Conservation (phyloP, 1,140 invertebrate species). For the Scylla paramamosain region DNA sequence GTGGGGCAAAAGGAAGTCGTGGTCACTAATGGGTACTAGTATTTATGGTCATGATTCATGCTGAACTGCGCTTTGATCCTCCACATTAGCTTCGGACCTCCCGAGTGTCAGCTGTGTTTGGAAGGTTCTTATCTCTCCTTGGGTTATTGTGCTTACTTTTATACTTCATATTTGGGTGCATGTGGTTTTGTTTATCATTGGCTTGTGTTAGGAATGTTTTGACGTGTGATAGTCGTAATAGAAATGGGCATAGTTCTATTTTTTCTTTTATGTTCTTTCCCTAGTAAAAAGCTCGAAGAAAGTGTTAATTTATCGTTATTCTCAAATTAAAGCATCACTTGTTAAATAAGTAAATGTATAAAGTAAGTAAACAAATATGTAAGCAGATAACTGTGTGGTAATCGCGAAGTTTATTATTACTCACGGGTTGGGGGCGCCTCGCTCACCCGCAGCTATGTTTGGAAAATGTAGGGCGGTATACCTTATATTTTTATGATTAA, state of each 20-base stretch:
- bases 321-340: too few relatives aligned
- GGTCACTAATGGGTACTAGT: slow-evolving; percentile 46
- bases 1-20: slow-evolving; percentile 46
- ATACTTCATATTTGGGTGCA: too few relatives aligned
- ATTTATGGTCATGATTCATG: slow-evolving; percentile 49
- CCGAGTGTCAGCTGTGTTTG: not conserved
- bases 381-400: not conserved
- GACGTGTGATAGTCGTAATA: too few relatives aligned
- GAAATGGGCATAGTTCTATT: too few relatives aligned
- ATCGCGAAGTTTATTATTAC: not conserved
- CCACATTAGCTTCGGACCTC: slow-evolving; percentile 39
- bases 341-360: too few relatives aligned
- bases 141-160: too few relatives aligned
- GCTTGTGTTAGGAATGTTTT: too few relatives aligned
- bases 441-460: not conserved
- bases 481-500: not conserved
- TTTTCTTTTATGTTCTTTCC: too few relatives aligned
- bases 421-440: not conserved
- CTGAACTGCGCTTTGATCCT: not conserved
- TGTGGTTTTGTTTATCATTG: too few relatives aligned
- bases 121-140: not conserved
- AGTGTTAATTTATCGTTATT: too few relatives aligned
- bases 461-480: not conserved
- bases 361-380: too few relatives aligned
- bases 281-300: too few relatives aligned